Conservation (phyloP, 2,113 vertebrate species). For the Aramus guarauna region DNA sequence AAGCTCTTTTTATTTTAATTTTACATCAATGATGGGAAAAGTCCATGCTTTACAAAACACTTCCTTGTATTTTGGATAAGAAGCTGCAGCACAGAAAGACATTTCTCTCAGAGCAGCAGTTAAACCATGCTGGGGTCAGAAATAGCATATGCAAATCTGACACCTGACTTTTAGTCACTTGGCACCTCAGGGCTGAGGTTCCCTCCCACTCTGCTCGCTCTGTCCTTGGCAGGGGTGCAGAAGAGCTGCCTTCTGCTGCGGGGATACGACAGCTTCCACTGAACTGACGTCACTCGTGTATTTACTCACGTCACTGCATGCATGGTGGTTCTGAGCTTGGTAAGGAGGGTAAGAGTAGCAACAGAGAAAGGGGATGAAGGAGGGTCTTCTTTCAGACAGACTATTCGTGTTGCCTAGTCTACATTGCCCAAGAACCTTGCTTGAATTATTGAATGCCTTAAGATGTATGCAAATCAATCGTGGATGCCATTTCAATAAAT, state of each 20-base stretch:
- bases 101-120: neutral
- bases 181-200: neutral
- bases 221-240: neutral
- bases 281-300: neutral
- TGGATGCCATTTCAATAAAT: neutral
- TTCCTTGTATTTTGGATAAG: neutral
- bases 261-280: neutral
- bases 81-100: neutral
- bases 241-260: neutral
- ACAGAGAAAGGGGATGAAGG: neutral
- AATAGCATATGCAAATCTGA: neutral
- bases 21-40: neutral
- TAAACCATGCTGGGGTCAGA: neutral
- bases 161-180: neutral
- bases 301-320: neutral
- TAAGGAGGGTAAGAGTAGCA: neutral
- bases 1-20: neutral
- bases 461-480: neutral
- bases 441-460: neutral
- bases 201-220: neutral
- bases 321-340: accelerated
- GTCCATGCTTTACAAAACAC: neutral
- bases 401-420: neutral
- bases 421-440: neutral
- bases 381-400: neutral